Evolutionary conservation across 2,888 invertebrate genomes (phyloP).

Genomic region (Protodeltote pygarga): DNA sequence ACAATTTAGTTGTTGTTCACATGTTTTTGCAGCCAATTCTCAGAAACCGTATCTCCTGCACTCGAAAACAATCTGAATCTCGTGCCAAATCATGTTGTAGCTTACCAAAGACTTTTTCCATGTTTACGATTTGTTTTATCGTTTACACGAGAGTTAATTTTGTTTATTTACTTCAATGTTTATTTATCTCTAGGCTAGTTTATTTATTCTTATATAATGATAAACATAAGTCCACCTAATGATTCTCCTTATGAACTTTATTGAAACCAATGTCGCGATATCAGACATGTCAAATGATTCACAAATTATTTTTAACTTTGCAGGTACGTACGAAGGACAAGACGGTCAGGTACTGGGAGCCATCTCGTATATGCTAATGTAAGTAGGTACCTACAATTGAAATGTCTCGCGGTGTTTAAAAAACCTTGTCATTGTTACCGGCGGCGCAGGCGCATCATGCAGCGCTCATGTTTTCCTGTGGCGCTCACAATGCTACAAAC

Average conservation of each 20-base stretch:
- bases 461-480: constrained; percentile 67
- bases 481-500: constrained; percentile 66
- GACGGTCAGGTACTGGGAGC: constrained; percentile 18
- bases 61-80: constrained; percentile 23
- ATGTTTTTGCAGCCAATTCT: constrained; percentile 21
- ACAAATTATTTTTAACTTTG: constrained; percentile 54
- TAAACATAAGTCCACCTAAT: neutral
- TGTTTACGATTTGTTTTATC: constrained; percentile 18
- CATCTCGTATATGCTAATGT: constrained; percentile 44
- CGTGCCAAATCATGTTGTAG: constrained; percentile 26
- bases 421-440: constrained; percentile 71
- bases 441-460: constrained; percentile 60
- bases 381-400: constrained; percentile 58
- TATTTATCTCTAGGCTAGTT: constrained; percentile 6
- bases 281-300: constrained; percentile 20
- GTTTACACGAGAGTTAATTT: constrained; percentile 6
- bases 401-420: constrained; percentile 68
- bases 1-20: constrained; percentile 19
- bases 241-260: neutral
- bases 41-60: constrained; percentile 19
- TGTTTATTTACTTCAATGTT: constrained; percentile 12
- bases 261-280: neutral
- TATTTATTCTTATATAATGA: constrained; percentile 7
- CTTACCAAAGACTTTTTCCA: constrained; percentile 15
- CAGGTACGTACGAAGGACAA: constrained; percentile 56